Conservation (phyloP, 1,140 invertebrate species). For the Oreohelix idahoensis region DNA sequence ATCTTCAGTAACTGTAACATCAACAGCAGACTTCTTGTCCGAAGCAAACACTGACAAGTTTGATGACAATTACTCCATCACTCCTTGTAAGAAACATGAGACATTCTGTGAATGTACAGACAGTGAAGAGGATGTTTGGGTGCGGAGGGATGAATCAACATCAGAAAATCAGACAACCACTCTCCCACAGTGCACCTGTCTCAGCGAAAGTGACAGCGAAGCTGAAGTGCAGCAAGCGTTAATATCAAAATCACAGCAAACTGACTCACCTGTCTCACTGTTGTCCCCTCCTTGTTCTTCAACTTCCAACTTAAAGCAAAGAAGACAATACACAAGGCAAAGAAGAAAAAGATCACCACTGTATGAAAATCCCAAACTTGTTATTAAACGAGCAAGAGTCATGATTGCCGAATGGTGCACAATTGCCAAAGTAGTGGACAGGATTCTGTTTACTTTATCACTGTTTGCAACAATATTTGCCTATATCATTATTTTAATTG, state of each 20-base stretch:
- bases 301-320: neutral
- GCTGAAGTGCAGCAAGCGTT: neutral
- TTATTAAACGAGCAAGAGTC: slow-evolving; percentile 50
- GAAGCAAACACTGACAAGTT: neutral
- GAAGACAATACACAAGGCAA: neutral
- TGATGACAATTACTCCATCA: neutral
- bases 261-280: neutral
- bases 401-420: slow-evolving; percentile 71
- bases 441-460: slow-evolving; percentile 69
- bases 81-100: slow-evolving; percentile 8
- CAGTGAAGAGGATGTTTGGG: slow-evolving; percentile 27
- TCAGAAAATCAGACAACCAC: neutral
- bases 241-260: neutral
- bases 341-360: neutral
- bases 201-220: slow-evolving; percentile 19
- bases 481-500: slow-evolving; percentile 58
- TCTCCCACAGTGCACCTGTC: neutral
- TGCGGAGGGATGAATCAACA: neutral
- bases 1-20: neutral
- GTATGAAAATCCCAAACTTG: slow-evolving; percentile 30
- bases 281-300: neutral
- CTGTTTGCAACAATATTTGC: slow-evolving; percentile 64
- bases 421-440: slow-evolving; percentile 68
- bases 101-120: slow-evolving; percentile 13
- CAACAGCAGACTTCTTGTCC: neutral